Percentiles rank a stretch among this genome's conserved stretches.
These are phyloP conservation scores for Hyperoplus immaculatus DNA, from an alignment of 2,797 vertebrate genomes.

Conservation along the genomic window DNA sequence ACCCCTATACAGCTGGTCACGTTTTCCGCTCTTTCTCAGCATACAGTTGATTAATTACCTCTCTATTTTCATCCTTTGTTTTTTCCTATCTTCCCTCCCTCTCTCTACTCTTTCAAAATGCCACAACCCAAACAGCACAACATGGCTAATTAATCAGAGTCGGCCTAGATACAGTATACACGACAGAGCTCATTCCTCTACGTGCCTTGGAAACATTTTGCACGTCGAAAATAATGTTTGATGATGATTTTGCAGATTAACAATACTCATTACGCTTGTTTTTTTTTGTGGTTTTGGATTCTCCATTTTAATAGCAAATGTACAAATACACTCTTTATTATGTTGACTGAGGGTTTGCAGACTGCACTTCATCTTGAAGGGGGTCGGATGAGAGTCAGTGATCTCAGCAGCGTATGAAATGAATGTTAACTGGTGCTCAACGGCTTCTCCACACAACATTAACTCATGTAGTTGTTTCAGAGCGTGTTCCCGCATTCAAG, in stretches of 20 bases:
- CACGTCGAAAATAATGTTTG: conserved; percentile 54
- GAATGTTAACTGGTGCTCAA: conserved; percentile 72
- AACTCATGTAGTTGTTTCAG: conserved; percentile 70
- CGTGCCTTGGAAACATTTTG: conserved; percentile 55
- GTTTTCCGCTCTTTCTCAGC: conserved; percentile 70
- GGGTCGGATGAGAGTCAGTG: conserved; percentile 69
- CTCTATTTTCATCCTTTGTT: conserved; percentile 75
- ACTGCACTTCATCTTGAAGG: conserved; percentile 62
- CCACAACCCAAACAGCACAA: conserved; percentile 76
- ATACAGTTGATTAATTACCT: conserved; percentile 84
- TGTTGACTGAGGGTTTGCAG: conserved; percentile 43
- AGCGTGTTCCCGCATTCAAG: conserved; percentile 69
- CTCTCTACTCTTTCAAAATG: conserved; percentile 70
- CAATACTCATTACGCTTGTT: conserved; percentile 71
- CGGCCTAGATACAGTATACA: conserved; percentile 80
- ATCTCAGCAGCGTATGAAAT: conserved; percentile 72
- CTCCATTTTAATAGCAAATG: conserved; percentile 58
- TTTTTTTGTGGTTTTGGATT: conserved; percentile 62
- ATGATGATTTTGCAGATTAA: conserved; percentile 74
- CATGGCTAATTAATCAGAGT: conserved; percentile 86
- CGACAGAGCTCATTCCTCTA: conserved; percentile 62
- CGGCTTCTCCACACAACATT: conserved; percentile 74
- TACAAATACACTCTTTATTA: conserved; percentile 37
- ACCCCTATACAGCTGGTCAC: conserved; percentile 30
- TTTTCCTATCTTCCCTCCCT: conserved; percentile 1